Evolutionary conservation across 2,888 invertebrate genomes (phyloP), one percentile per base, ranked within the genome.

Genomic region (Clivina fossor): DNA sequence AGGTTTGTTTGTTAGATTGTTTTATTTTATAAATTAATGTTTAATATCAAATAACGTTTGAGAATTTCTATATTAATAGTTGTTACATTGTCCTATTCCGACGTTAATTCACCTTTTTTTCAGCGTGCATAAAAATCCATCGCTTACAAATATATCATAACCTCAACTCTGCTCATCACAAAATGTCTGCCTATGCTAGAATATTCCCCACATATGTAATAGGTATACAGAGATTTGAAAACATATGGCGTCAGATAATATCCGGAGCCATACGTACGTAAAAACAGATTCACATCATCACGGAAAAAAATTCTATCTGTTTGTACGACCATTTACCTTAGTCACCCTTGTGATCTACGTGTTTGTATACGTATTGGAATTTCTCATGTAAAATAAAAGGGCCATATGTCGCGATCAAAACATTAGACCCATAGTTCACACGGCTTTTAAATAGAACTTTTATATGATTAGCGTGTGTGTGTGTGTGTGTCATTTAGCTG

Each of bases 391-490:
- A 15, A 33, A 33, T 33, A 3, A 16, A 15, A 4, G 20, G 1
- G 15, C 28, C 43, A 43, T 13, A 43, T 43, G 43, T 16, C 43
- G 43, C 28, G 16, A 20, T 22, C 18, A 8, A 15, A 24, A 15
- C 22, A 8, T 16, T 26, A n/a, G 15, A 13, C 37, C 43, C 4
- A 26, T 26, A 43, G 43, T 43, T 43, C 43, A 43, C 43, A 43
- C 43, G 43, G 20, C 2, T 43, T 13, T 13, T 22, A 19, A 15
- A 15, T 2, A 33, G 16, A 9, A 13, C 13, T n/a, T 8, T 33
- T 16, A 9, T 33, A 7, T 33, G 9, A 15, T n/a, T 5, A 13
- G 13, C 13, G 5, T 33, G 9, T 33, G 33, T 8, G 13, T 15
- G 16, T 8, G 32, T 15, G 2, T 16, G 1, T 8, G 26, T 26